Percentiles rank a stretch among this genome's conserved stretches.
Conservation (phyloP, 1,140 invertebrate species). For the Telenomus remus region DNA sequence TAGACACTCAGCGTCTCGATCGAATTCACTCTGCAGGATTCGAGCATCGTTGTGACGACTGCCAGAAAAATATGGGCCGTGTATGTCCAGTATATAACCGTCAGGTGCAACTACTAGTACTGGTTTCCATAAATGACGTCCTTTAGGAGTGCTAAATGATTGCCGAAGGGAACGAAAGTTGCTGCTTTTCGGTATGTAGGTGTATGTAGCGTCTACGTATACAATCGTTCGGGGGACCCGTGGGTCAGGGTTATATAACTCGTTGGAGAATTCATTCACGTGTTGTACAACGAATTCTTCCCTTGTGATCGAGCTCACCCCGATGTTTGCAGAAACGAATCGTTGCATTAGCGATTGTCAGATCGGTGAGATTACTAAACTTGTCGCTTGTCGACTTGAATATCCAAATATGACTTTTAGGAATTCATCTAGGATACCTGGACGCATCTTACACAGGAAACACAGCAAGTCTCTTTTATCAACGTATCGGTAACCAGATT, state of each 20-base stretch:
- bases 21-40: constrained; percentile 23
- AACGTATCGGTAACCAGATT: too few relatives aligned
- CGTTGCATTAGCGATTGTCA: constrained; percentile 6
- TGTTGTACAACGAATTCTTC: constrained; percentile 5
- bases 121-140: constrained; percentile 12
- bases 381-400: constrained; percentile 7
- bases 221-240: constrained; percentile 1
- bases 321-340: constrained; percentile 5
- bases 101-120: constrained; percentile 7
- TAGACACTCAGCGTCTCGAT: constrained; percentile 12
- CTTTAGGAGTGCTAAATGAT: constrained; percentile 11
- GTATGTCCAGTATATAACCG: constrained; percentile 30
- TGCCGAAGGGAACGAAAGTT: background rate
- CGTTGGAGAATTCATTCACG: constrained; percentile 17
- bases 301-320: background rate
- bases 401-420: constrained; percentile 16
- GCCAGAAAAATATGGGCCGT: constrained; percentile 23
- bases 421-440: constrained; percentile 14
- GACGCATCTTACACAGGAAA: constrained; percentile 26
- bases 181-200: background rate
- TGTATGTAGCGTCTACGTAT: background rate
- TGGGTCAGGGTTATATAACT: constrained; percentile 17
- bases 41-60: constrained; percentile 19
- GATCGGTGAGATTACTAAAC: constrained; percentile 4
- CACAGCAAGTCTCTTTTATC: constrained; percentile 6